A percentile compares a stretch with the other conserved stretches of the same genome.
Conservation (phyloP, 2,797 vertebrate species). For the Melanotaenia parkinsoni region DNA sequence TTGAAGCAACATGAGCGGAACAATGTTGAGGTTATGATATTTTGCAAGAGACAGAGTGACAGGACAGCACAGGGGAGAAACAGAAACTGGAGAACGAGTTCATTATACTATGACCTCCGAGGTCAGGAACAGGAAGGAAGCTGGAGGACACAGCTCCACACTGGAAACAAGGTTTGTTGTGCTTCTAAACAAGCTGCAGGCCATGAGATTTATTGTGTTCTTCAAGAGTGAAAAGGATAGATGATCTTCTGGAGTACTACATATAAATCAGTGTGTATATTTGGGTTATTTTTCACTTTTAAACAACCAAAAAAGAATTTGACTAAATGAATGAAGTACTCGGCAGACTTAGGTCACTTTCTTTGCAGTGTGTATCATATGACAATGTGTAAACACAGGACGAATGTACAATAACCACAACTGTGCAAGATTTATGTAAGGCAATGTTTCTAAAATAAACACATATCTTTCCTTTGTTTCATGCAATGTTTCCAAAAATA, state of each 20-base stretch:
- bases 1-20: slow-evolving; percentile 39
- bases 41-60: slow-evolving; percentile 34
- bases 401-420: background rate
- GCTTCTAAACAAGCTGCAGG: slow-evolving; percentile 30
- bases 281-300: background rate
- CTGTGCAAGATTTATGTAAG: background rate
- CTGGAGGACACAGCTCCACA: slow-evolving; percentile 44
- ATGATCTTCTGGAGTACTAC: slow-evolving; percentile 8
- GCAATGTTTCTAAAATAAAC: too few relatives aligned
- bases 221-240: slow-evolving; percentile 2
- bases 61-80: slow-evolving; percentile 16
- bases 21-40: slow-evolving; percentile 38
- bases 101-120: slow-evolving; percentile 70
- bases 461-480: background rate
- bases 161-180: slow-evolving; percentile 40
- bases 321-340: background rate
- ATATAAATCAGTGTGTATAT: background rate
- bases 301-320: background rate
- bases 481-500: background rate
- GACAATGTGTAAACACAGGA: background rate
- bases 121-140: slow-evolving; percentile 76
- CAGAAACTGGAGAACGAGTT: slow-evolving; percentile 56
- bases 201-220: slow-evolving; percentile 44
- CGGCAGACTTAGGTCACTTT: background rate
- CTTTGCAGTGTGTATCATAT: background rate